Conservation (phyloP, 2,113 vertebrate species). For the Scatophagus argus region DNA sequence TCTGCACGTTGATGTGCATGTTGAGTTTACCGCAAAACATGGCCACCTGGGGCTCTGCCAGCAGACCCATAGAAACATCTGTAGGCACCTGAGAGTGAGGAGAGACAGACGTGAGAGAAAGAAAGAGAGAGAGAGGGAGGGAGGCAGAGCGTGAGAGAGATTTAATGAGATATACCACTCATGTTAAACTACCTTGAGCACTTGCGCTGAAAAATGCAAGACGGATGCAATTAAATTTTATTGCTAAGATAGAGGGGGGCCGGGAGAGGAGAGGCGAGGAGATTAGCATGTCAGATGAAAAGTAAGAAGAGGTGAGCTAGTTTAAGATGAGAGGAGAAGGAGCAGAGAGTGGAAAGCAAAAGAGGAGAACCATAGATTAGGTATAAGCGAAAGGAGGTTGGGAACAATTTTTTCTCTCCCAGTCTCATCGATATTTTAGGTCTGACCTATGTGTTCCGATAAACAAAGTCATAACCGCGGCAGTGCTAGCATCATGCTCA, state of each 20-base stretch:
- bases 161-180: conserved; percentile 51
- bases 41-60: conserved; percentile 97
- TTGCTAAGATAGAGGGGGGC: conserved; percentile 24
- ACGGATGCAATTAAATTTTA: conserved; percentile 63
- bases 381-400: neutral
- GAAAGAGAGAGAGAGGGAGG: neutral
- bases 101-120: neutral
- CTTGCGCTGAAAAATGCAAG: conserved; percentile 45
- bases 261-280: conserved; percentile 36
- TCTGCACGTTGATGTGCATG: conserved; percentile 99
- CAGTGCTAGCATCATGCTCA: no score
- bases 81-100: conserved; percentile 88
- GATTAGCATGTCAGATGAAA: conserved; percentile 49
- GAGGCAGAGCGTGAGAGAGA: neutral
- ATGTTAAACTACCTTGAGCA: conserved; percentile 35
- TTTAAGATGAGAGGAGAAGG: conserved; percentile 19
- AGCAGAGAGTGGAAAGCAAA: neutral
- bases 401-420: neutral
- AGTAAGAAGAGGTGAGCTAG: conserved; percentile 38
- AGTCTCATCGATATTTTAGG: neutral
- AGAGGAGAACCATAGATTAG: neutral
- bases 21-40: conserved; percentile 98
- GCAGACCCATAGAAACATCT: conserved; percentile 91
- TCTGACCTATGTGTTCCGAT: neutral
- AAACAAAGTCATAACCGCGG: neutral